phyloP scores from a whole-genome alignment of 2,797 vertebrate species.

The Sus cebifrons region DNA sequence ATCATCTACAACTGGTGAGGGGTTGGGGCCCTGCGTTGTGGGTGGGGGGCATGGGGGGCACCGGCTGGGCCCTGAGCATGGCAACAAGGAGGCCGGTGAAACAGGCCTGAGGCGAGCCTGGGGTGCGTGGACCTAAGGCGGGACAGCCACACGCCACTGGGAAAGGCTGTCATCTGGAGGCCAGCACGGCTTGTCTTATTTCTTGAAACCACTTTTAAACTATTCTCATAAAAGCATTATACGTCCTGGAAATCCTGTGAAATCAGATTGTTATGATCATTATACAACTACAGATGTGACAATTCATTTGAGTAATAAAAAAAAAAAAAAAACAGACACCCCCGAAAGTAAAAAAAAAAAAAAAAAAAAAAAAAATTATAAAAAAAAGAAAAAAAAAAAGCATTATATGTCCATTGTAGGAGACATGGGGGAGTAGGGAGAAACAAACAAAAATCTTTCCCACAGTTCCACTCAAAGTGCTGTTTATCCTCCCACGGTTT shows the following conservation, averaged over 20 bases:
- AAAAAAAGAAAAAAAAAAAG: no score
- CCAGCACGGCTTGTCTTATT: background rate
- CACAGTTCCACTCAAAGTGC: background rate
- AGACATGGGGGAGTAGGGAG: background rate
- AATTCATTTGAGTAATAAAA: no score
- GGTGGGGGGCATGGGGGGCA: accelerated
- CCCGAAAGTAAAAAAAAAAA: no score
- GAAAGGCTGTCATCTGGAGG: background rate
- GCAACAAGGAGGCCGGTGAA: accelerated
- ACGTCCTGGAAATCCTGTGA: no score
- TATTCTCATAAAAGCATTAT: background rate
- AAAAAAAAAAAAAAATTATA: no score
- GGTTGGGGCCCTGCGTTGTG: background rate
- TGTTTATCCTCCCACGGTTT: background rate
- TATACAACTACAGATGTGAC: no score
- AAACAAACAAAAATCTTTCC: background rate
- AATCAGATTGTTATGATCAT: no score
- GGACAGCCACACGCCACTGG: background rate
- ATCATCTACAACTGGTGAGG: slow-evolving; percentile 99
- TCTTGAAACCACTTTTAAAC: background rate
- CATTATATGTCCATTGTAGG: background rate
- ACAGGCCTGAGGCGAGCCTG: background rate
- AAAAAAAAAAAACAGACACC: no score
- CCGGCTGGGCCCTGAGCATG: no score
- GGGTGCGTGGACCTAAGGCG: background rate